Percentiles rank a stretch among this genome's conserved stretches.
These are phyloP conservation scores for Drosophila leontia DNA, from an alignment of 1,140 invertebrate genomes.

Conservation along the genomic window DNA sequence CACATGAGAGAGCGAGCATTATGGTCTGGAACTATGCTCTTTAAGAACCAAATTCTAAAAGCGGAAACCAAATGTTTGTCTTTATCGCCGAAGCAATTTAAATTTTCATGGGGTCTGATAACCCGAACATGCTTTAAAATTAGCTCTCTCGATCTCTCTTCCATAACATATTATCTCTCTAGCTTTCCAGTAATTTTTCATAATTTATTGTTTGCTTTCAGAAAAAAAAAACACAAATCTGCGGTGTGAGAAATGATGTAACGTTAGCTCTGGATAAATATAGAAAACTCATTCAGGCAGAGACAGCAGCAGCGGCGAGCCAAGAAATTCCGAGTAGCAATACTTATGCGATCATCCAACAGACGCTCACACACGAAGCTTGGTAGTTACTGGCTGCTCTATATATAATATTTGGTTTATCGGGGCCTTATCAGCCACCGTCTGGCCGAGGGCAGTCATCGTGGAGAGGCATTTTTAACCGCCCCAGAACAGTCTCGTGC, in stretches of 20 bases:
- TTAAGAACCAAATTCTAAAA: background rate
- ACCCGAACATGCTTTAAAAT: background rate
- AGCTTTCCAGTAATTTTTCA: conserved; percentile 22
- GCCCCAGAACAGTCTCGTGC: conserved; percentile 12
- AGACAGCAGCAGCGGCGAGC: conserved; percentile 4
- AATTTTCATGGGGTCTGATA: background rate
- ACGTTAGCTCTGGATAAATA: conserved; percentile 45
- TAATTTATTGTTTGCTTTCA: conserved; percentile 16
- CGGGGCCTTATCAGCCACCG: conserved; percentile 24
- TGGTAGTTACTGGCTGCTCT: conserved; percentile 15
- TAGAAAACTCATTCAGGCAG: conserved; percentile 40
- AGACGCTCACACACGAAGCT: background rate
- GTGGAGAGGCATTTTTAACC: conserved; percentile 18
- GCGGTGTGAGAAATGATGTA: conserved; percentile 29
- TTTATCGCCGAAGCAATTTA: conserved; percentile 9
- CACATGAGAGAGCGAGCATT: background rate
- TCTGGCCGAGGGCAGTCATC: conserved; percentile 29
- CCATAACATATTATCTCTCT: background rate
- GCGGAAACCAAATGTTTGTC: conserved; percentile 8
- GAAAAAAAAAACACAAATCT: conserved; percentile 3
- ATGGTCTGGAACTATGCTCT: conserved; percentile 1
- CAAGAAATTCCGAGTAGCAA: conserved; percentile 15
- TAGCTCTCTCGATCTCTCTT: background rate
- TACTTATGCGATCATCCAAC: conserved; percentile 31
- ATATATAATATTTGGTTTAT: conserved; percentile 18